Evolutionary conservation across 2,888 invertebrate species (phyloP).

Genomic region (Autographa gamma): DNA sequence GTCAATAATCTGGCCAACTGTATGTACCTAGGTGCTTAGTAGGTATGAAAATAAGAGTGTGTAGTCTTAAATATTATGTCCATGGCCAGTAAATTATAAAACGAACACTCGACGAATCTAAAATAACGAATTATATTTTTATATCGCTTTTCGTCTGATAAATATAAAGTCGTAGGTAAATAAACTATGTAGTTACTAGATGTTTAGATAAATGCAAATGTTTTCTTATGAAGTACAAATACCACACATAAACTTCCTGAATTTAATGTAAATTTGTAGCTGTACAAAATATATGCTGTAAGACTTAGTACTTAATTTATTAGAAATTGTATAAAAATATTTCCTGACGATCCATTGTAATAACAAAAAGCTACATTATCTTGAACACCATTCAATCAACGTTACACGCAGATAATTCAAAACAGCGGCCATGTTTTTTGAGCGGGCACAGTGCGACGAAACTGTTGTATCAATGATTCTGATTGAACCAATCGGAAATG

Average conservation of each 20-base stretch:
- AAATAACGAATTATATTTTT: constrained; percentile 4
- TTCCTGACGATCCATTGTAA: neutral
- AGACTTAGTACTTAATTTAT: constrained; percentile 25
- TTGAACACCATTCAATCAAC: too few species aligned
- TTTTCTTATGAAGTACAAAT: constrained; percentile 11
- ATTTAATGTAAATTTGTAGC: neutral
- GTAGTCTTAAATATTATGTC: neutral
- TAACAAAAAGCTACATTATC: too few species aligned
- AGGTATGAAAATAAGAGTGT: neutral
- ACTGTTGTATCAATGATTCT: too few species aligned
- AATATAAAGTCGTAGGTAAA: neutral
- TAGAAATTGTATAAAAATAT: neutral
- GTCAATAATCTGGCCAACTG: too few species aligned
- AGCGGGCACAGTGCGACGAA: too few species aligned
- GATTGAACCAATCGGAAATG: too few species aligned
- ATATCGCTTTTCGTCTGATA: constrained; percentile 3
- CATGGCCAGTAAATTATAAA: neutral
- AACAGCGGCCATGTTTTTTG: too few species aligned
- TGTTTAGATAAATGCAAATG: neutral
- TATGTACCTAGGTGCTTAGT: neutral
- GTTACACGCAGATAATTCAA: too few species aligned
- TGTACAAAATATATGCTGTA: neutral
- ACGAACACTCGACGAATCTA: neutral
- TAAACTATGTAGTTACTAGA: neutral
- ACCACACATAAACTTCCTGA: neutral